Conservation (phyloP, 2,113 vertebrate species). For the Dromiciops gliroides region DNA sequence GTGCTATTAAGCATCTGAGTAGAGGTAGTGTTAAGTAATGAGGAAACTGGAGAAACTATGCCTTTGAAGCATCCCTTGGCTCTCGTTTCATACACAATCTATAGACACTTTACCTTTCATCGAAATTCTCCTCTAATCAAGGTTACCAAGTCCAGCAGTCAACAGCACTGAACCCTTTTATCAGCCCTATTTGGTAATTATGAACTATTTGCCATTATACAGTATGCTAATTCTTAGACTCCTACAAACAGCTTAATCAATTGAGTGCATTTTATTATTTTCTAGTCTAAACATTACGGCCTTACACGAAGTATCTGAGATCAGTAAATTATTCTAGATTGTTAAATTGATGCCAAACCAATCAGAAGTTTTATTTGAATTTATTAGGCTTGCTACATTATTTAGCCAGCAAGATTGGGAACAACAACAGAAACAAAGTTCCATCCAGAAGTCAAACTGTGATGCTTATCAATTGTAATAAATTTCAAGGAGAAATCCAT, state of each 20-base stretch:
- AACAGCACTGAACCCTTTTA: conserved; percentile 79
- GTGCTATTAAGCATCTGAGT: conserved; percentile 40
- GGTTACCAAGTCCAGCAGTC: conserved; percentile 78
- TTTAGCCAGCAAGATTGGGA: conserved; percentile 78
- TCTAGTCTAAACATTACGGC: conserved; percentile 83
- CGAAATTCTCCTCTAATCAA: conserved; percentile 71
- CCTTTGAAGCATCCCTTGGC: neutral
- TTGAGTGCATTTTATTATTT: conserved; percentile 85
- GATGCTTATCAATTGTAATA: conserved; percentile 41
- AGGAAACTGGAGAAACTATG: neutral
- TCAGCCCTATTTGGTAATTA: conserved; percentile 81
- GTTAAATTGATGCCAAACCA: conserved; percentile 82
- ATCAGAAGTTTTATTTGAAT: conserved; percentile 83
- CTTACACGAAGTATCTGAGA: conserved; percentile 80
- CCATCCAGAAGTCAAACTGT: conserved; percentile 46
- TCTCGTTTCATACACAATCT: conserved; percentile 18
- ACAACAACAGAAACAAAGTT: conserved; percentile 77
- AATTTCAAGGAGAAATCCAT: conserved; percentile 32
- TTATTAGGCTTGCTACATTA: conserved; percentile 79
- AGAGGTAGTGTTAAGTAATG: neutral
- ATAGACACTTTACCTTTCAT: conserved; percentile 63
- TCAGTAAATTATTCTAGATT: conserved; percentile 83
- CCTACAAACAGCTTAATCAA: conserved; percentile 86
- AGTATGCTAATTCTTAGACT: conserved; percentile 83
- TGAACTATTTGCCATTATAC: conserved; percentile 83